Conservation (phyloP, 35 echinoderm and acorn worm species). For the Heliocidaris erythrogramma region DNA sequence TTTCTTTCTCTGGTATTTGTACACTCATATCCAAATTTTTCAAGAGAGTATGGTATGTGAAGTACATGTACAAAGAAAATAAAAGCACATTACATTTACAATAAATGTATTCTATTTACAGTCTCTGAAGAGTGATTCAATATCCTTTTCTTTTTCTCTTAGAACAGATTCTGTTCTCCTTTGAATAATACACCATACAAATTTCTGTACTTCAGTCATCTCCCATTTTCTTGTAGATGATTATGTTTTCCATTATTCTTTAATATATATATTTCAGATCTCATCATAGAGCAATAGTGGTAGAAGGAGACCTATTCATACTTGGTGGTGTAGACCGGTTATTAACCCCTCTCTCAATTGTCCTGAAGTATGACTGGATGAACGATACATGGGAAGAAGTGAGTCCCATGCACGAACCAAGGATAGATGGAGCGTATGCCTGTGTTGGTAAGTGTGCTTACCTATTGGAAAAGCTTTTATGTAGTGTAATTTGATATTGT, state of each 20-base stretch:
- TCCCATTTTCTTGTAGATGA: background rate
- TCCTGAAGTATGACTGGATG: background rate
- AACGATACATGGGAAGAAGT: constrained; percentile 35
- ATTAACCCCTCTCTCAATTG: constrained; percentile 41
- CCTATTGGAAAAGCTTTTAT: no score
- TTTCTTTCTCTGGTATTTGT: no score
- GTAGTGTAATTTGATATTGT: background rate
- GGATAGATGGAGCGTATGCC: constrained; percentile 28
- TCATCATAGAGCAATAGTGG: constrained; percentile 21
- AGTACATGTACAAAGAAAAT: no score
- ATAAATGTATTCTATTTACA: no score
- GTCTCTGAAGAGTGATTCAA: no score
- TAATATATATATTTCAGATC: background rate
- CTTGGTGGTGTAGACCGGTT: constrained; percentile 25
- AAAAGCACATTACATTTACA: no score
- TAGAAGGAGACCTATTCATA: background rate
- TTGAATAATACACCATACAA: no score
- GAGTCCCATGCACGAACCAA: constrained; percentile 38
- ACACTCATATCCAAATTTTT: no score
- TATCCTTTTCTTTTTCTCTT: no score
- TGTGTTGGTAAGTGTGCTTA: background rate
- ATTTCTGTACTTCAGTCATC: background rate
- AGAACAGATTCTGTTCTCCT: no score
- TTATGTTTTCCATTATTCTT: background rate
- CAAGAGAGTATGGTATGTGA: no score